Evolutionary conservation across 2,888 invertebrate genomes (phyloP).

Genomic region (Emmelina monodactyla): DNA sequence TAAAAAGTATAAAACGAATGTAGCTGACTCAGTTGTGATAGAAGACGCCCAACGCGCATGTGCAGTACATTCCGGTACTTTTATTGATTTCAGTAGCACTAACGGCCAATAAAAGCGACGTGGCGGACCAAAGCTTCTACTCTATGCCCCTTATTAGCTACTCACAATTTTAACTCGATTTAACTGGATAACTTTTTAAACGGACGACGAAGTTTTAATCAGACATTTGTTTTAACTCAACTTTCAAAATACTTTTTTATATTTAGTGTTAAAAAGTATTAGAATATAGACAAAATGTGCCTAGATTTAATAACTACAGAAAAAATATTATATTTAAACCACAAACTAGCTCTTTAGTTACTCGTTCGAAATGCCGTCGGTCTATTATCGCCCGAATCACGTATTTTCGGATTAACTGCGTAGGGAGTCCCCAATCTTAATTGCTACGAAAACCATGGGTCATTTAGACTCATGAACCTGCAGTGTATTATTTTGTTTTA

Average conservation of each 20-base stretch:
- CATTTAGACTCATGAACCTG: conserved; percentile 40
- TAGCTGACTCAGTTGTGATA: conserved; percentile 65
- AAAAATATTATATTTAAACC: too few species aligned
- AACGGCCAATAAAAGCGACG: conserved; percentile 67
- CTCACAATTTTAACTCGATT: conserved; percentile 50
- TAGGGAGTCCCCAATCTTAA: conserved; percentile 59
- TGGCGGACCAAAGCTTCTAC: conserved; percentile 53
- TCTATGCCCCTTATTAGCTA: conserved; percentile 60
- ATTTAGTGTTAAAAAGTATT: background rate
- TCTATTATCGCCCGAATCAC: conserved; percentile 59
- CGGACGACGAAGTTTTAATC: conserved; percentile 23
- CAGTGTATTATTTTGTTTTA: conserved; percentile 51
- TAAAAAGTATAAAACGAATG: conserved; percentile 63
- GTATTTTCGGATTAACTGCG: conserved; percentile 61
- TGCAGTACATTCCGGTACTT: conserved; percentile 68
- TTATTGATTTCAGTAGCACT: conserved; percentile 77
- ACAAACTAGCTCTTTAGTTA: too few species aligned
- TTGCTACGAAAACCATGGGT: conserved; percentile 43
- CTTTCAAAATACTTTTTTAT: background rate
- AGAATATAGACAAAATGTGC: background rate
- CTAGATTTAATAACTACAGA: background rate
- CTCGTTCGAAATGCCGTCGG: conserved; percentile 36
- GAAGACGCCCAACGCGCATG: conserved; percentile 52
- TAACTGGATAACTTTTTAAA: conserved; percentile 56
- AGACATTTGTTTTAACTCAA: background rate